Conservation (phyloP, 2,113 vertebrate species). For the Delphinapterus leucas region DNA sequence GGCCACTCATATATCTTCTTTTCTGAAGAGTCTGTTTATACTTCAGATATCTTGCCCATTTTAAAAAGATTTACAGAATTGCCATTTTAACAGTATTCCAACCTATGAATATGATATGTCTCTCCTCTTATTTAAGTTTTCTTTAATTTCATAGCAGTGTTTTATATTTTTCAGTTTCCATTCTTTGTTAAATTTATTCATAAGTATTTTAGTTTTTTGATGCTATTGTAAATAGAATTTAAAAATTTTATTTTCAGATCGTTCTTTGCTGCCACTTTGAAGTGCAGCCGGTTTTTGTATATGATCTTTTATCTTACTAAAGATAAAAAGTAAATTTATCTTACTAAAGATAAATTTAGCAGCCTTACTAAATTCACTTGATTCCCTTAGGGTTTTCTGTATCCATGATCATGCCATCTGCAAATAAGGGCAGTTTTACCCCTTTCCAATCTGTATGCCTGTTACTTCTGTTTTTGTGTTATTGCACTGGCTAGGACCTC, state of each 20-base stretch:
- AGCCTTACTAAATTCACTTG: neutral
- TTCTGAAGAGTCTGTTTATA: neutral
- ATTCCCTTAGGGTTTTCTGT: neutral
- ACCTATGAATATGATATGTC: neutral
- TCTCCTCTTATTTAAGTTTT: neutral
- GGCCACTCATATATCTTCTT: neutral
- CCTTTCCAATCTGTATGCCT: neutral
- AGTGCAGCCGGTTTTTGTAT: neutral
- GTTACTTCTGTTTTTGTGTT: neutral
- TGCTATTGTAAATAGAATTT: neutral
- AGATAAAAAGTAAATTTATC: too few relatives aligned
- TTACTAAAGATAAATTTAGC: too few relatives aligned
- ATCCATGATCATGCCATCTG: neutral
- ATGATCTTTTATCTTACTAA: neutral
- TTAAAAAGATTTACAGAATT: constrained; percentile 19
- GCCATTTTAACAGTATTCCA: neutral
- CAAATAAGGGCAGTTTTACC: neutral
- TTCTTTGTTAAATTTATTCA: neutral
- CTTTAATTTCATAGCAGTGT: neutral
- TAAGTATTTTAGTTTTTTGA: constrained; percentile 14
- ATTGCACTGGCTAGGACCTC: neutral
- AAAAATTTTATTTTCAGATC: neutral
- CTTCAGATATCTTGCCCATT: neutral
- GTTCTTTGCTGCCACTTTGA: neutral
- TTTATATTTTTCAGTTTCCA: neutral